These are phyloP conservation scores for Schizothorax lantsangensis DNA, from an alignment of 2,797 vertebrate genomes.

Conservation along the genomic window DNA sequence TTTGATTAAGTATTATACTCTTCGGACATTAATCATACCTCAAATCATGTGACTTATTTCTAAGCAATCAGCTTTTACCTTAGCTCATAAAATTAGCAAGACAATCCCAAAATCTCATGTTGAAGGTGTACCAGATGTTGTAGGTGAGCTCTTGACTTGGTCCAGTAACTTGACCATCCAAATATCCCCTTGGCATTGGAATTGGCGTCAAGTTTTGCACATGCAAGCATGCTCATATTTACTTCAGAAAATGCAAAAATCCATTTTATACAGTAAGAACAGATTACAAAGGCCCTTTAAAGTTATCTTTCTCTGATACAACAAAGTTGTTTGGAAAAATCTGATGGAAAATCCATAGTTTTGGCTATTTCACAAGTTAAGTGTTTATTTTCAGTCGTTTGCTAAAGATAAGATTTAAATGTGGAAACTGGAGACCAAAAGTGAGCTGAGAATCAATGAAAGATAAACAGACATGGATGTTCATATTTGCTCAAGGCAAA, in stretches of 20 bases:
- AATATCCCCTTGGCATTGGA: not conserved
- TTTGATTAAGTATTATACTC: not conserved
- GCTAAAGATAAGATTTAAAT: not conserved
- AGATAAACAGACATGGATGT: not conserved
- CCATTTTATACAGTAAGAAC: not conserved
- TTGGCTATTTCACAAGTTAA: not conserved
- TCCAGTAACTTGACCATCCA: not conserved
- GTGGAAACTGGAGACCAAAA: not conserved
- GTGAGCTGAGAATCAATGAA: not conserved
- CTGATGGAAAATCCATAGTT: not conserved
- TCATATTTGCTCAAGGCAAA: slow-evolving; percentile 16
- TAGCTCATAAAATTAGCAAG: not conserved
- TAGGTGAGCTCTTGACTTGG: not conserved
- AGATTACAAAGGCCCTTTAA: not conserved
- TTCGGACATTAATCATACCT: not conserved
- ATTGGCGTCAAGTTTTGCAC: not conserved
- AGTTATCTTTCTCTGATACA: not conserved
- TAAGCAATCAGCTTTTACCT: not conserved
- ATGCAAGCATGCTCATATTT: not conserved
- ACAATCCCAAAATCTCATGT: no score
- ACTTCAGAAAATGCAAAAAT: not conserved
- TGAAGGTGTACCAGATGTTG: not conserved
- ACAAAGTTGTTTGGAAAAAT: not conserved
- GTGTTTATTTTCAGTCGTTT: no score
- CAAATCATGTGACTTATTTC: not conserved